A percentile compares a stretch with the other conserved stretches of the same genome.
These are phyloP conservation scores for Netelia fuscicornis DNA, from an alignment of 2,888 invertebrate species.

Conservation along the genomic window DNA sequence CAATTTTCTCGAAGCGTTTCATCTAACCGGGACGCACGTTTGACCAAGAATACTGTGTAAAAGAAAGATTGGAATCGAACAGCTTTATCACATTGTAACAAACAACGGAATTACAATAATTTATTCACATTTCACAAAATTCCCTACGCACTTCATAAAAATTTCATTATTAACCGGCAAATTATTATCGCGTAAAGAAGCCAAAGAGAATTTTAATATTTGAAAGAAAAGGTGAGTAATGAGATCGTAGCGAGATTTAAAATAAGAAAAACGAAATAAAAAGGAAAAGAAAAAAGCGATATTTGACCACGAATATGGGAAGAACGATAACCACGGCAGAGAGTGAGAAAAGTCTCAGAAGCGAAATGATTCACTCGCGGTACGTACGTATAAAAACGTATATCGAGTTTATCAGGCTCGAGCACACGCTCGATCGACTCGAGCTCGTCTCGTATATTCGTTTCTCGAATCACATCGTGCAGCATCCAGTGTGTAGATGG, in stretches of 20 bases:
- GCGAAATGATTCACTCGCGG: constrained; percentile 32
- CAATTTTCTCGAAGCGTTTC: too few species aligned
- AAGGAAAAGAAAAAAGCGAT: neutral
- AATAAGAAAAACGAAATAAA: neutral
- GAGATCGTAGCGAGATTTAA: neutral
- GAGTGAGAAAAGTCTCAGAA: constrained; percentile 34
- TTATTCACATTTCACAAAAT: neutral
- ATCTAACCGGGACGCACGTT: too few species aligned
- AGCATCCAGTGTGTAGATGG: constrained; percentile 14
- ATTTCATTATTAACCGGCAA: too few species aligned
- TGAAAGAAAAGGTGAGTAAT: neutral
- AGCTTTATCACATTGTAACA: too few species aligned
- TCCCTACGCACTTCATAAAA: neutral
- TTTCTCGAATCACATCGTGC: constrained; percentile 30
- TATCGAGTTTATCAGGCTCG: constrained; percentile 62
- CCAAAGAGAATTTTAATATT: too few species aligned
- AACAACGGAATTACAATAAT: too few species aligned
- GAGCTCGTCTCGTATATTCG: constrained; percentile 2
- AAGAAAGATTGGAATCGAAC: too few species aligned
- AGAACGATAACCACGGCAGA: neutral
- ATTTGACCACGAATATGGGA: constrained; percentile 26
- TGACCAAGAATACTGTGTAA: too few species aligned
- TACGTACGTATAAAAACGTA: constrained; percentile 1
- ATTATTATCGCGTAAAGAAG: too few species aligned
- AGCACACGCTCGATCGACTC: constrained; percentile 61